Conservation (phyloP, 2,113 vertebrate species). For the Ctenomys sociabilis region DNA sequence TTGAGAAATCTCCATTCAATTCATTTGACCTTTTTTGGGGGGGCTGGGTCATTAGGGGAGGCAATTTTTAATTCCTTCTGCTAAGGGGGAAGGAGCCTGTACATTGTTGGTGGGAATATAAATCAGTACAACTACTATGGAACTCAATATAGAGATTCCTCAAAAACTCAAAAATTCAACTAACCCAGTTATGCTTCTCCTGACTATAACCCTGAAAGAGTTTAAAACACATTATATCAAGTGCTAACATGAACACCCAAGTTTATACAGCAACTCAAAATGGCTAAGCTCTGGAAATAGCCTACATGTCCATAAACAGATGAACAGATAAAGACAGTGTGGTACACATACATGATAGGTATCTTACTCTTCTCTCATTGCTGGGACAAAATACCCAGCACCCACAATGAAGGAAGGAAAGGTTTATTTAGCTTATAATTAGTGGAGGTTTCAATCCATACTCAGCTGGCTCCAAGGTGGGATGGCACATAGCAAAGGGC, state of each 20-base stretch:
- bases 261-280: background rate
- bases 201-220: background rate
- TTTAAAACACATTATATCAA: background rate
- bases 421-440: no score
- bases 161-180: background rate
- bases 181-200: background rate
- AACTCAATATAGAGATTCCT: background rate
- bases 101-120: background rate
- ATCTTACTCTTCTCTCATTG: no score
- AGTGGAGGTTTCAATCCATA: no score
- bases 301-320: background rate
- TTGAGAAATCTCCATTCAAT: background rate
- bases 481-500: no score
- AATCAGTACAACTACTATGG: background rate
- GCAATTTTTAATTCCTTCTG: background rate
- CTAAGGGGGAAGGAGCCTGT: background rate
- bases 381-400: no score
- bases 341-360: background rate
- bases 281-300: background rate
- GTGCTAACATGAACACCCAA: background rate
- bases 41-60: background rate
- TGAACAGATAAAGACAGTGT: background rate
- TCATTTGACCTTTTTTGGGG: background rate
- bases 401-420: no score
- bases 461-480: no score